Conservation (phyloP, 1,140 invertebrate genomes). For the Doryteuthis pealeii region DNA sequence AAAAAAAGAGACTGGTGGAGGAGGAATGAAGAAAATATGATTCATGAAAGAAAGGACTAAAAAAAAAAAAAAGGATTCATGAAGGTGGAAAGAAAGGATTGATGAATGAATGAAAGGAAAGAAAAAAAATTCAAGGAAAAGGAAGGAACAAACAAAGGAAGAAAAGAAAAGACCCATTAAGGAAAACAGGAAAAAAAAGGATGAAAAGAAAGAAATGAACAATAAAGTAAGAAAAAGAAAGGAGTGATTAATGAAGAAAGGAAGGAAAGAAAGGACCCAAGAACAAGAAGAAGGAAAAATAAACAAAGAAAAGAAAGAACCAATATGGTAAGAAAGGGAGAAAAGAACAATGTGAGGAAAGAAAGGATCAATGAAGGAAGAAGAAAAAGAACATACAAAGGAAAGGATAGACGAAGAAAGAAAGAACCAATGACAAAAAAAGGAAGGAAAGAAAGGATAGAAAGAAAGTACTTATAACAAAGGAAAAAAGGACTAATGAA, state of each 20-base stretch:
- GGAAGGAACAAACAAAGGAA: too few relatives aligned
- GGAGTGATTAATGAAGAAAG: not conserved
- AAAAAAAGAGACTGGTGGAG: not conserved
- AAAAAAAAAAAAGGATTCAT: not conserved
- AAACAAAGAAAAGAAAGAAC: not conserved
- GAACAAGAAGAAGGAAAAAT: not conserved
- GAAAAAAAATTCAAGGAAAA: too few relatives aligned
- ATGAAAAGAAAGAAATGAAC: not conserved
- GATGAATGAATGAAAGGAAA: not conserved
- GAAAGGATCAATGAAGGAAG: too few relatives aligned
- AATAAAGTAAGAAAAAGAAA: not conserved
- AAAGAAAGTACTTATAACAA: not conserved
- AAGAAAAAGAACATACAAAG: too few relatives aligned
- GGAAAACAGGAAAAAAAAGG: not conserved
- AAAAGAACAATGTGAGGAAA: too few relatives aligned
- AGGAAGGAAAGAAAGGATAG: not conserved
- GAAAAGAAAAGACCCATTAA: too few relatives aligned
- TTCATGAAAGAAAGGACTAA: not conserved
- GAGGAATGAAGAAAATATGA: not conserved
- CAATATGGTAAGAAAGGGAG: not conserved
- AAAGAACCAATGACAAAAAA: not conserved
- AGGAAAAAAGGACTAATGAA: too few relatives aligned
- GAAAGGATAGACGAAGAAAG: not conserved
- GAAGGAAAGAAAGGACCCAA: not conserved
- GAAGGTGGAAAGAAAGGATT: not conserved